phyloP scores from a whole-genome alignment of 1,140 invertebrate genomes.

The Teleogryllus occipitalis region DNA sequence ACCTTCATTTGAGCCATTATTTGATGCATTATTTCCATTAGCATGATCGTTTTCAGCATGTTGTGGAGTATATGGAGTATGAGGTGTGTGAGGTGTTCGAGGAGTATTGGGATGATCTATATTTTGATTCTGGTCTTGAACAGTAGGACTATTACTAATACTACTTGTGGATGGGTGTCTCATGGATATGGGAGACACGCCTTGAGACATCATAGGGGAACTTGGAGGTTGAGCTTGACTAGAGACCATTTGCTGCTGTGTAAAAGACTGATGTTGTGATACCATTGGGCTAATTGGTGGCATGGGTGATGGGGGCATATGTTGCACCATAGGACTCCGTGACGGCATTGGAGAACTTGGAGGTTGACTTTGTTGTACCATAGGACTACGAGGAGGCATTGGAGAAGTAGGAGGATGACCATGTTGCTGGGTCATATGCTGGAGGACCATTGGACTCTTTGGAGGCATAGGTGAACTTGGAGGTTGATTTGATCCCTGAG shows the following conservation, averaged over 20 bases:
- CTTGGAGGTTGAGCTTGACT: constrained; percentile 38
- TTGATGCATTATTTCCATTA: constrained; percentile 26
- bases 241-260: constrained; percentile 32
- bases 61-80: constrained; percentile 30
- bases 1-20: constrained; percentile 29
- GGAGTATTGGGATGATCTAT: constrained; percentile 50
- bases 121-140: constrained; percentile 46
- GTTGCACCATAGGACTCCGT: constrained; percentile 29
- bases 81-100: constrained; percentile 37
- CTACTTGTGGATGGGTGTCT: constrained; percentile 33
- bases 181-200: constrained; percentile 12
- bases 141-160: constrained; percentile 43
- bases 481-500: constrained; percentile 26
- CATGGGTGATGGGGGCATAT: constrained; percentile 37
- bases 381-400: constrained; percentile 23
- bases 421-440: constrained; percentile 3
- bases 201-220: constrained; percentile 43
- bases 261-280: constrained; percentile 34
- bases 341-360: constrained; percentile 23
- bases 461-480: constrained; percentile 20
- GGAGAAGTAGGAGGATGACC: constrained; percentile 21
- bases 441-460: constrained; percentile 22
- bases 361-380: constrained; percentile 21
- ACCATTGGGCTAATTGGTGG: constrained; percentile 46
- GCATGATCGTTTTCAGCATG: constrained; percentile 28